Evolutionary conservation across 1,140 invertebrate genomes (phyloP).

Genomic region (Ceratosolen fusciceps): DNA sequence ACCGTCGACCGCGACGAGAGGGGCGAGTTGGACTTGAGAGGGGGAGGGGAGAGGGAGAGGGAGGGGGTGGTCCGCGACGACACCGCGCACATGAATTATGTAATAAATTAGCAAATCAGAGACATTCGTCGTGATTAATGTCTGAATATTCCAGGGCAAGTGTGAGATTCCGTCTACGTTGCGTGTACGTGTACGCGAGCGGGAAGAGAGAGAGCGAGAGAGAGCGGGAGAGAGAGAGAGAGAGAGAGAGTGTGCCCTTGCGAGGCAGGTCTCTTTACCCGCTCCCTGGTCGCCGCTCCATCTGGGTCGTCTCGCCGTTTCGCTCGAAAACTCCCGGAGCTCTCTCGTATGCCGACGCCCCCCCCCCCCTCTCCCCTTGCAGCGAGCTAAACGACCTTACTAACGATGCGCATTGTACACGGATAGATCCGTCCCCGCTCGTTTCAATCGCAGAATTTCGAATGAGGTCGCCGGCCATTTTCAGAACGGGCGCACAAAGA

Average conservation of each 20-base stretch:
- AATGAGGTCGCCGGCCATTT: slow-evolving; percentile 43
- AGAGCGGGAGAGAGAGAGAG: neutral
- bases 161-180: neutral
- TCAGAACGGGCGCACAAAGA: slow-evolving; percentile 29
- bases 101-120: slow-evolving; percentile 57
- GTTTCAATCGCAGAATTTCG: slow-evolving; percentile 45
- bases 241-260: neutral
- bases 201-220: neutral
- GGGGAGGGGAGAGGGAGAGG: too few species aligned
- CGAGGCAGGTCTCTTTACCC: neutral
- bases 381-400: slow-evolving; percentile 46
- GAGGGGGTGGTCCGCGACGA: neutral
- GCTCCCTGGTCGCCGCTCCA: neutral
- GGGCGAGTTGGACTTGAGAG: too few species aligned
- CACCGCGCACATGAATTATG: slow-evolving; percentile 59
- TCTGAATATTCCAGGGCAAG: slow-evolving; percentile 49
- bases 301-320: slow-evolving; percentile 7
- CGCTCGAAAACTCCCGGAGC: slow-evolving; percentile 37
- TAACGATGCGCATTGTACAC: slow-evolving; percentile 49
- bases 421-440: slow-evolving; percentile 42
- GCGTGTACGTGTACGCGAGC: too few species aligned
- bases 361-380: neutral
- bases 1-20: too few species aligned
- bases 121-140: slow-evolving; percentile 52
- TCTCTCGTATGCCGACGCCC: slow-evolving; percentile 36